A percentile compares a stretch with the other conserved stretches of the same genome.
phyloP scores from a whole-genome alignment of 2,797 vertebrate genomes.

The Lepilemur septentrionalis region DNA sequence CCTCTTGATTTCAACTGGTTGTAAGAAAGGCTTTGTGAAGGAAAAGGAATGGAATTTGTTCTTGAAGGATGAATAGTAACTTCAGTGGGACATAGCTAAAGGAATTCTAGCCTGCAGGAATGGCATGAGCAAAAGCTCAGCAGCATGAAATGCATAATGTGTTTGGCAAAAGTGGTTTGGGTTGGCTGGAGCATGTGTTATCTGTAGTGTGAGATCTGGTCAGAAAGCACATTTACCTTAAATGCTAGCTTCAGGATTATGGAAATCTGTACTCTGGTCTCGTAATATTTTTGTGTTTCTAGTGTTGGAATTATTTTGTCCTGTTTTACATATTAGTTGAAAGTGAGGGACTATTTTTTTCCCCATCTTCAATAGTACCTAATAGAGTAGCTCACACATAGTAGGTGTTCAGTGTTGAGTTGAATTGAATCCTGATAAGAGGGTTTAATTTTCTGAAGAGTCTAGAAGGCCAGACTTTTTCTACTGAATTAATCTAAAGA shows the following conservation, averaged over 20 bases:
- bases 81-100: not conserved
- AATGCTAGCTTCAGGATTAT: not conserved
- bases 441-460: slow-evolving; percentile 33
- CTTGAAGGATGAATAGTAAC: not conserved
- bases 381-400: not conserved
- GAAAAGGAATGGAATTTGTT: slow-evolving; percentile 2
- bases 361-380: not conserved
- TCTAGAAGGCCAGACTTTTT: not conserved
- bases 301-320: not conserved
- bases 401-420: not conserved
- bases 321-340: slow-evolving; percentile 16
- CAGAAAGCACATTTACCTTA: not conserved
- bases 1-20: not conserved
- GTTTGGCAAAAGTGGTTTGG: not conserved
- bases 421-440: slow-evolving; percentile 20
- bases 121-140: not conserved
- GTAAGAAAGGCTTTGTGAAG: not conserved
- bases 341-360: not conserved
- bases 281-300: not conserved
- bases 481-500: not conserved
- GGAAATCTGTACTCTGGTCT: not conserved
- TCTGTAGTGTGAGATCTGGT: not conserved
- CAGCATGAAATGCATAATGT: not conserved
- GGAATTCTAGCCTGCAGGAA: not conserved
- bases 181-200: not conserved